A percentile compares a stretch with the other conserved stretches of the same genome.
phyloP scores from a whole-genome alignment of 2,888 invertebrate species.

The Drosophila greeni region DNA sequence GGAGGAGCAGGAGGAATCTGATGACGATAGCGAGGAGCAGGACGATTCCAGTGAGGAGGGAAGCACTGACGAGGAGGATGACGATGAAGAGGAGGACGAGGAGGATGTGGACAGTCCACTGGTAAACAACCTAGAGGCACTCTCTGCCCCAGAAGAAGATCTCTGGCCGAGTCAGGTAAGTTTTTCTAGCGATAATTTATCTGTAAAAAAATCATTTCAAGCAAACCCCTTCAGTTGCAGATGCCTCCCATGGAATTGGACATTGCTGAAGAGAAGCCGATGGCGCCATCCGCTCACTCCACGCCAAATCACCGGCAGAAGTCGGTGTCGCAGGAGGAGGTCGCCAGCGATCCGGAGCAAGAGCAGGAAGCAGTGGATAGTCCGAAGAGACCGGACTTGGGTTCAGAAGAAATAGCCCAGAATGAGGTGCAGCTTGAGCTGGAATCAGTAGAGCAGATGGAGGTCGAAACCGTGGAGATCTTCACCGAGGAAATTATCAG shows the following conservation, averaged over 20 bases:
- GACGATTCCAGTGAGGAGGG: slow-evolving; percentile 1
- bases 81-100: slow-evolving; percentile 1
- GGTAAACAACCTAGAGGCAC: slow-evolving; percentile 16
- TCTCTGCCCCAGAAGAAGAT: slow-evolving; percentile 6
- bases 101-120: slow-evolving; percentile 3
- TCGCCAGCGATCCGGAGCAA: not conserved
- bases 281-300: slow-evolving; percentile 36
- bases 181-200: not conserved
- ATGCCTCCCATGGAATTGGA: slow-evolving; percentile 15
- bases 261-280: not conserved
- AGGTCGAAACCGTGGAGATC: slow-evolving; percentile 11
- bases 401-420: not conserved
- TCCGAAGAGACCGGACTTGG: slow-evolving; percentile 1
- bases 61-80: slow-evolving; percentile 17
- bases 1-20: slow-evolving; percentile 10
- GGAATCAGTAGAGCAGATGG: slow-evolving; percentile 3
- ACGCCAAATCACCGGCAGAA: slow-evolving; percentile 33
- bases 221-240: slow-evolving; percentile 7
- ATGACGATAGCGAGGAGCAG: slow-evolving; percentile 17
- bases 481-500: slow-evolving; percentile 9
- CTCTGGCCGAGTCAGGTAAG: slow-evolving; percentile 33
- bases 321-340: not conserved
- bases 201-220: not conserved
- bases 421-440: not conserved
- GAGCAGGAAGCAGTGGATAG: not conserved